Conservation (phyloP, 1,140 invertebrate species). For the Rhagoletis zephyria region DNA sequence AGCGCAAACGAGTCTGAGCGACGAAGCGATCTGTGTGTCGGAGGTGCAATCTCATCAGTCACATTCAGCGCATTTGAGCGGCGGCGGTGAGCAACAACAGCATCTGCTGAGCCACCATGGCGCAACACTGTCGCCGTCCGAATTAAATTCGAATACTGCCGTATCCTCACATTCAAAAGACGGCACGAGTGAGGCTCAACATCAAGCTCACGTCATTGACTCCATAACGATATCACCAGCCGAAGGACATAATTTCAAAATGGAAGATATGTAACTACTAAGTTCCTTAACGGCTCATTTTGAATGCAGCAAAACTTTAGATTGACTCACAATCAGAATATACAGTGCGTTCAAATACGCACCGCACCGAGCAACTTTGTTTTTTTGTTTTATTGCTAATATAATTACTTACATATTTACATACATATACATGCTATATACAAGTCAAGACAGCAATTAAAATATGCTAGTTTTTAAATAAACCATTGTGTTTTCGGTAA, state of each 20-base stretch:
- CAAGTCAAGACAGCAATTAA: conserved; percentile 32
- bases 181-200: conserved; percentile 48
- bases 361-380: neutral
- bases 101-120: conserved; percentile 52
- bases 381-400: conserved; percentile 3
- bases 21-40: too few relatives aligned
- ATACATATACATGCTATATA: neutral
- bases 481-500: neutral
- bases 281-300: neutral
- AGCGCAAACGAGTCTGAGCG: too few relatives aligned
- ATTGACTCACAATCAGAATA: conserved; percentile 57
- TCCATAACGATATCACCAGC: conserved; percentile 70
- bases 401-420: neutral
- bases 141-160: conserved; percentile 40
- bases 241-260: conserved; percentile 67
- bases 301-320: neutral
- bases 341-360: conserved; percentile 38
- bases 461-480: conserved; percentile 15
- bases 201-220: conserved; percentile 67
- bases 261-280: conserved; percentile 68
- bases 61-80: conserved; percentile 19
- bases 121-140: conserved; percentile 39
- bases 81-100: neutral
- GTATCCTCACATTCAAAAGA: neutral
- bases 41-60: too few relatives aligned